Percentiles rank a stretch among this genome's conserved stretches.
Conservation (phyloP, 2,888 invertebrate species). For the Odontocerum albicorne region DNA sequence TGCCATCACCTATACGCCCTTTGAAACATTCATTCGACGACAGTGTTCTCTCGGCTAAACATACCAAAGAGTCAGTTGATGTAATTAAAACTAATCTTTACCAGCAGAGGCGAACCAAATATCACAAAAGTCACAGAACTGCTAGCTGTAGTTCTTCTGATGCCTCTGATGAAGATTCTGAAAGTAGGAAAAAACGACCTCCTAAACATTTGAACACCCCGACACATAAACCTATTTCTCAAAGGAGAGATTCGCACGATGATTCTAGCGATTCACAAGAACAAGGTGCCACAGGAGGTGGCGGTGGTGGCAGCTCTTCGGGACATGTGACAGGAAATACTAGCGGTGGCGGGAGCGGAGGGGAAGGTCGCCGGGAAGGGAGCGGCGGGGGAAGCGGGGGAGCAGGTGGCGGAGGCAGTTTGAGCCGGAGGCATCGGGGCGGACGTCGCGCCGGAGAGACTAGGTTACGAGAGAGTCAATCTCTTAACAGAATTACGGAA, state of each 20-base stretch:
- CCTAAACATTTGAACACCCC: constrained; percentile 65
- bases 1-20: constrained; percentile 59
- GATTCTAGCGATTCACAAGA: constrained; percentile 86
- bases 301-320: constrained; percentile 39
- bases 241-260: constrained; percentile 78
- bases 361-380: constrained; percentile 45
- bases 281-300: constrained; percentile 63
- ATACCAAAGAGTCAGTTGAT: constrained; percentile 38
- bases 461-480: constrained; percentile 77
- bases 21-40: constrained; percentile 52
- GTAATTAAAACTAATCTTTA: constrained; percentile 44
- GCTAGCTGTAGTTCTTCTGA: constrained; percentile 94
- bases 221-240: constrained; percentile 62
- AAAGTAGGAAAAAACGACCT: constrained; percentile 78
- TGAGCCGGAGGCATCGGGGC: constrained; percentile 53
- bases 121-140: constrained; percentile 68
- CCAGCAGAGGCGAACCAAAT: constrained; percentile 66
- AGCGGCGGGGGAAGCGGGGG: constrained; percentile 39
- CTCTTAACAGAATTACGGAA: constrained; percentile 82
- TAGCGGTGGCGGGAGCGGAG: constrained; percentile 49
- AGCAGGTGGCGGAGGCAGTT: constrained; percentile 38
- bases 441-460: constrained; percentile 64
- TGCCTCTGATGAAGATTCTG: constrained; percentile 89
- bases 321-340: constrained; percentile 33
- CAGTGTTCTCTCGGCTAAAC: constrained; percentile 39